Conservation (phyloP, 2,113 vertebrate species). For the Raja brachyura region DNA sequence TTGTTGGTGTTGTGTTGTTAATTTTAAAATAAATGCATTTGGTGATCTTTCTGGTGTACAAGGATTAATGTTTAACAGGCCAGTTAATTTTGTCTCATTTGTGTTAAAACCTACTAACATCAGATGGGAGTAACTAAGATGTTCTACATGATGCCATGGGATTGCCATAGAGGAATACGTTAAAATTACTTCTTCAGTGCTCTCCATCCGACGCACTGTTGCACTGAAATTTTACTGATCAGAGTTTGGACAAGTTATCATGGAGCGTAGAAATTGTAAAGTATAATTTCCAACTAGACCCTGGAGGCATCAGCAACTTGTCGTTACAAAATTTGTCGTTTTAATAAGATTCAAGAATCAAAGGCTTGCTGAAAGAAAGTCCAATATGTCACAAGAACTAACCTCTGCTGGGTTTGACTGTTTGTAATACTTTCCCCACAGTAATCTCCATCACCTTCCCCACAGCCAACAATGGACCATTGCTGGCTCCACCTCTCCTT, state of each 20-base stretch:
- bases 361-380: conserved; percentile 37
- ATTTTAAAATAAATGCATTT: not conserved
- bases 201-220: not conserved
- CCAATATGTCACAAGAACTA: conserved; percentile 44
- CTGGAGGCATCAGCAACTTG: not conserved
- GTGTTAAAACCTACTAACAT: not conserved
- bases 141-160: not conserved
- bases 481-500: no score
- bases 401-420: conserved; percentile 39
- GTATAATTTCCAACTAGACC: not conserved
- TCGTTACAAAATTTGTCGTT: not conserved
- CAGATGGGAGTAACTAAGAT: not conserved
- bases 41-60: not conserved
- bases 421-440: no score
- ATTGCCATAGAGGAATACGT: not conserved
- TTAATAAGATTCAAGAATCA: conserved; percentile 1
- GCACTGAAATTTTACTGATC: not conserved
- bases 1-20: not conserved
- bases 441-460: no score
- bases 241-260: not conserved
- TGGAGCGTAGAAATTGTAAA: not conserved
- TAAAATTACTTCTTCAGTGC: not conserved
- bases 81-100: not conserved
- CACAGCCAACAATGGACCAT: no score
- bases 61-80: not conserved